phyloP scores from a whole-genome alignment of 1,140 invertebrate genomes.

The Branchinecta lindahli region DNA sequence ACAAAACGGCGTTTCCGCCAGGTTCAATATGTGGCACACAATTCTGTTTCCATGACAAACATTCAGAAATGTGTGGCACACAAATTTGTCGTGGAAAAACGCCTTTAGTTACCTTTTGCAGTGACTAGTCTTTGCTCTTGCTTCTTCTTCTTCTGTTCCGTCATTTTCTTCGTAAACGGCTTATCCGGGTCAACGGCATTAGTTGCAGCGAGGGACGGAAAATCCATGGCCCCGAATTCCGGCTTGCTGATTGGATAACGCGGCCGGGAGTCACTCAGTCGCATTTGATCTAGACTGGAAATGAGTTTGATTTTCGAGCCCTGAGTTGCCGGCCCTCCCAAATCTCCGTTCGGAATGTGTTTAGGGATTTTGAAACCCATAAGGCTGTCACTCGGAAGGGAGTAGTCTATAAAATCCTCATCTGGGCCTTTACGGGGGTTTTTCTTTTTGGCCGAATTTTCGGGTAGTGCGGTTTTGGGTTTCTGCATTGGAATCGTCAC shows the following conservation, averaged over 20 bases:
- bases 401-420: not conserved
- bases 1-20: no score
- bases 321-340: not conserved
- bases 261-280: not conserved
- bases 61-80: no score
- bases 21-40: no score
- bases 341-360: conserved; percentile 6
- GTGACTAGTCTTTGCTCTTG: not conserved
- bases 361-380: not conserved
- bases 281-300: not conserved
- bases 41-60: no score
- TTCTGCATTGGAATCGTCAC: not conserved
- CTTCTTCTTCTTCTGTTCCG: conserved; percentile 6
- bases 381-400: not conserved
- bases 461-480: not conserved
- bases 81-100: no score
- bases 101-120: not conserved
- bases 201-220: not conserved
- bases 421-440: not conserved
- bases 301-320: not conserved
- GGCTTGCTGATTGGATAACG: not conserved
- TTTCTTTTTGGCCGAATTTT: not conserved
- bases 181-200: not conserved
- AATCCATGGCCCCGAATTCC: not conserved
- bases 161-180: not conserved